These are phyloP conservation scores for Nomada ferruginata DNA, from an alignment of 2,888 invertebrate species.

Conservation along the genomic window DNA sequence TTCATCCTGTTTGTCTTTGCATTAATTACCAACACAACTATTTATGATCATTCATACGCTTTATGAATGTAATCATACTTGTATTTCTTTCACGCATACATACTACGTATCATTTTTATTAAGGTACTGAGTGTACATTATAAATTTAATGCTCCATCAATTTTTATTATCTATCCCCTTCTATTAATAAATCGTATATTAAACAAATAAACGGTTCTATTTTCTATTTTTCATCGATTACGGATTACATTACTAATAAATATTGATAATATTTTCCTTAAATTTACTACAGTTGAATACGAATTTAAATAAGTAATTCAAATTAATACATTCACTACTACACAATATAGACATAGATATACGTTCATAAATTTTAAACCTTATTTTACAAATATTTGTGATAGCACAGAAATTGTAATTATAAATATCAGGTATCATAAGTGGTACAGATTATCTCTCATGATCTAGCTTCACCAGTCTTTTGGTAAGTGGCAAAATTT, in stretches of 20 bases:
- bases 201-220: constrained; percentile 42
- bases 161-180: constrained; percentile 65
- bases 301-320: constrained; percentile 58
- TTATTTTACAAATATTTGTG: constrained; percentile 56
- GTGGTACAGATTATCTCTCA: constrained; percentile 57
- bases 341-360: constrained; percentile 44
- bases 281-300: constrained; percentile 32
- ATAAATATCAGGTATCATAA: constrained; percentile 71
- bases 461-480: constrained; percentile 53
- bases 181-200: constrained; percentile 67
- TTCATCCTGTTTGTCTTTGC: constrained; percentile 31
- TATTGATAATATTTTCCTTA: constrained; percentile 41
- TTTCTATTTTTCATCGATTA: constrained; percentile 28
- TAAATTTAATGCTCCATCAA: constrained; percentile 51
- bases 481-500: constrained; percentile 53
- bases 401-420: constrained; percentile 47
- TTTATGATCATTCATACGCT: constrained; percentile 49
- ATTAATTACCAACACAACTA: constrained; percentile 47
- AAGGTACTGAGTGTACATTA: constrained; percentile 62
- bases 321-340: constrained; percentile 35
- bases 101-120: constrained; percentile 59
- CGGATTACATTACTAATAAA: constrained; percentile 54
- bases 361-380: constrained; percentile 43
- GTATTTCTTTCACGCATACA: constrained; percentile 40
- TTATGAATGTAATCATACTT: constrained; percentile 47